Percentiles rank a stretch among this genome's conserved stretches.
Conservation (phyloP, 2,888 invertebrate genomes). For the Dolichopus griseipennis region DNA sequence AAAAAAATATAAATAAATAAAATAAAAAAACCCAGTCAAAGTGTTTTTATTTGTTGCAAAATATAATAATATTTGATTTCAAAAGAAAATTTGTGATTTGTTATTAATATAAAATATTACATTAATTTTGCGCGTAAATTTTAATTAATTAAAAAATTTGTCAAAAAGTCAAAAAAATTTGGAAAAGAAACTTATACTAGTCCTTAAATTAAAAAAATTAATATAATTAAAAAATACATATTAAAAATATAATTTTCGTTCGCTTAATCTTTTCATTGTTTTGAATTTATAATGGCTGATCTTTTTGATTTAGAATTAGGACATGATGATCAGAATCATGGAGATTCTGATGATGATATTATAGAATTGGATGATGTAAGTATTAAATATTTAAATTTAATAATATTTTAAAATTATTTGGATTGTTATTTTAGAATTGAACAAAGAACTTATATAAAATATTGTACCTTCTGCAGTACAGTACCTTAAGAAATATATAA, state of each 20-base stretch:
- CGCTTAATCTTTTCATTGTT: background rate
- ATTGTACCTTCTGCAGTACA: no score
- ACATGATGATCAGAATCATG: constrained; percentile 68
- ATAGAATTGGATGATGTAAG: constrained; percentile 80
- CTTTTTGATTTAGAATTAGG: constrained; percentile 85
- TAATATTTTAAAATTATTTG: no score
- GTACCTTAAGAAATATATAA: no score
- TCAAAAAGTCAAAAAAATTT: background rate
- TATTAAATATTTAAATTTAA: constrained; percentile 21
- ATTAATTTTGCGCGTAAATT: background rate
- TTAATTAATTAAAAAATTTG: background rate
- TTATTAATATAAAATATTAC: no score
- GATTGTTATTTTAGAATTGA: no score
- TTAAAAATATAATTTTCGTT: background rate
- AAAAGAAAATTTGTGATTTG: no score
- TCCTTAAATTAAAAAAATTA: no score
- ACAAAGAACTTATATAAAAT: no score
- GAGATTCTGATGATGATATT: constrained; percentile 68
- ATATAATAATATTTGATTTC: background rate
- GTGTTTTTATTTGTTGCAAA: background rate
- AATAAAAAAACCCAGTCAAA: no score
- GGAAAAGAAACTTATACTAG: background rate
- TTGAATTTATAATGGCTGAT: constrained; percentile 56
- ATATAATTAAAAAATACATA: background rate
- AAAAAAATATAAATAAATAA: background rate